Evolutionary conservation across 2,888 invertebrate genomes (phyloP).

Genomic region (Drosophila rubida): DNA sequence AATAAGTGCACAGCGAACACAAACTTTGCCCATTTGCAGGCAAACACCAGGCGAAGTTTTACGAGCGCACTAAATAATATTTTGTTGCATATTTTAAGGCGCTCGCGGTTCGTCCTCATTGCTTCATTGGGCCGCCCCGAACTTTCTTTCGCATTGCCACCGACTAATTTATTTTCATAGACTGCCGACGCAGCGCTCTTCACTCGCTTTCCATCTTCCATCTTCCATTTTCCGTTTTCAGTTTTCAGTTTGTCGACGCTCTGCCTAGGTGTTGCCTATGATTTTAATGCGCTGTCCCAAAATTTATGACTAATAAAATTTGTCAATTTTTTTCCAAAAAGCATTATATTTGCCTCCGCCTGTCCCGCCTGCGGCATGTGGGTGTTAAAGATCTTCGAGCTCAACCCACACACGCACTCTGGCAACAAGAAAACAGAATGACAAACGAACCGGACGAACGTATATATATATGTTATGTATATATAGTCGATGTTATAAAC

Average conservation of each 20-base stretch:
- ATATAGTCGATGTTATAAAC: slow-evolving; percentile 28
- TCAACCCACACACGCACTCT: slow-evolving; percentile 67
- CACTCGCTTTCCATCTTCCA: neutral
- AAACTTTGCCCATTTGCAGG: slow-evolving; percentile 61
- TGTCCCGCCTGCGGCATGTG: slow-evolving; percentile 38
- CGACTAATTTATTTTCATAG: slow-evolving; percentile 70
- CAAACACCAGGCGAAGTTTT: slow-evolving; percentile 59
- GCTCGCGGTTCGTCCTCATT: slow-evolving; percentile 23
- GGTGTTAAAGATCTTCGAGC: slow-evolving; percentile 59
- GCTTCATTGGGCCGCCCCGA: slow-evolving; percentile 32
- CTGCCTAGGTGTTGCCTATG: slow-evolving; percentile 59
- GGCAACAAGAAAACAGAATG: slow-evolving; percentile 25
- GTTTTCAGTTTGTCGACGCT: slow-evolving; percentile 7
- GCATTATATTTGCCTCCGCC: slow-evolving; percentile 19
- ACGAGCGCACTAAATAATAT: slow-evolving; percentile 72
- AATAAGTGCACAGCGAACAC: slow-evolving; percentile 35
- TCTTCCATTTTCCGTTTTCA: neutral
- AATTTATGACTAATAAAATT: slow-evolving; percentile 81
- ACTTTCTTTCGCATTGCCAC: slow-evolving; percentile 47
- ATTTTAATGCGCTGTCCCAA: slow-evolving; percentile 59
- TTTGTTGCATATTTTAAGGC: slow-evolving; percentile 67
- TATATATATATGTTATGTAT: no score
- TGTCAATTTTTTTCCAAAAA: slow-evolving; percentile 55
- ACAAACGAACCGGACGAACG: slow-evolving; percentile 46
- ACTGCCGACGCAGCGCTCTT: slow-evolving; percentile 48